Evolutionary conservation across 1,140 invertebrate species (phyloP), one percentile per base, ranked within the genome.

Genomic region (Drosophila murphyi): DNA sequence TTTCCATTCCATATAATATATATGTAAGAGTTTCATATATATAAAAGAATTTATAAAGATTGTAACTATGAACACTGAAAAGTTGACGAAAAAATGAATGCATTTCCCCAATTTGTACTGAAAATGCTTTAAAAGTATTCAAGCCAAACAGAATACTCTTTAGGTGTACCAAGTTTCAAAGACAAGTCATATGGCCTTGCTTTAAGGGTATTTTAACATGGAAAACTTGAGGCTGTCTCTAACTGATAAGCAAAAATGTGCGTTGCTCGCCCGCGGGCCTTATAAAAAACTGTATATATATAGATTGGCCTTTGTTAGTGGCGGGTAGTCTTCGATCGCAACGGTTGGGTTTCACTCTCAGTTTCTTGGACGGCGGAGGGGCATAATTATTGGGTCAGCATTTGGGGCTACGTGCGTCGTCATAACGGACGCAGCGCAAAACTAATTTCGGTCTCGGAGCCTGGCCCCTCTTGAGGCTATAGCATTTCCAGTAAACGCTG

Each of bases 331-430:
- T 39, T 54, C 51, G 55, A 34, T 35, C n/a, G 31, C 1, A 32
- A 10, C 29, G 57, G 32, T 45, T 85, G 67, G 52, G 80, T 85
- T 89, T 89, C 85, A 89, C 85, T 89, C 85, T 89, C 85, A 67
- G 74, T 89, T 89, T 89, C 86, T 80, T 63, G 72, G 39, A n/a
- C n/a, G 75, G 52, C 31, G 57, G 43, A 62, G 48, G 50, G 74
- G 73, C 67, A 78, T 89, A 89, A 89, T 89, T 89, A 89, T 89
- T 89, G 85, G 85, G 85, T 89, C 85, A 89, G 85, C 75, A 69
- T 72, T 65, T 29, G 39, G 63, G 57, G 72, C 72, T 67, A 82
- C 78, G 75, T 64, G 65, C 78, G 50, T 52, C 64, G 32, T 47
- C 65, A 59, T 43, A 72, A 74, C 82, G 54, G 67, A 65, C 55